Evolutionary conservation across 2,797 vertebrate genomes (phyloP).

Genomic region (Mus caroli): DNA sequence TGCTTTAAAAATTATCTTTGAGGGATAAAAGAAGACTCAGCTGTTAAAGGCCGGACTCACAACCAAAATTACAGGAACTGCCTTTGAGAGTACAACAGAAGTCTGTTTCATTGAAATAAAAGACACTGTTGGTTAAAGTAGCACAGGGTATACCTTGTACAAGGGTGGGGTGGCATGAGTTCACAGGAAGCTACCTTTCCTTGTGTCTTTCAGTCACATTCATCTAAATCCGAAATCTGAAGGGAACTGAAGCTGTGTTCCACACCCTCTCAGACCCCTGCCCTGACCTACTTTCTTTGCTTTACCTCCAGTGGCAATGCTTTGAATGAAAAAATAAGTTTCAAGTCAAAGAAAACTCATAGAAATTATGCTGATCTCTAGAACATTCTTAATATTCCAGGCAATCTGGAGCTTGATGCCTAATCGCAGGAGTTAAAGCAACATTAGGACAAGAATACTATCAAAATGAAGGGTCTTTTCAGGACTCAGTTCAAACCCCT

Average conservation of each 20-base stretch:
- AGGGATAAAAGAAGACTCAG: not conserved
- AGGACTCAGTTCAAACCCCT: not conserved
- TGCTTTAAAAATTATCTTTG: conserved; percentile 52
- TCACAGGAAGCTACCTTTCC: conserved; percentile 44
- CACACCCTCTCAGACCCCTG: not conserved
- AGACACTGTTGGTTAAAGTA: conserved; percentile 58
- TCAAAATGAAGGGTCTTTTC: not conserved
- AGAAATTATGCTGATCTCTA: not conserved
- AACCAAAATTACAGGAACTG: not conserved
- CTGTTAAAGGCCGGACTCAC: not conserved
- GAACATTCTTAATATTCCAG: not conserved
- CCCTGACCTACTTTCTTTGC: not conserved
- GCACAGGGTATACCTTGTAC: not conserved
- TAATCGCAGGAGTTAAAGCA: not conserved
- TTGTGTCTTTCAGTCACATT: conserved; percentile 23
- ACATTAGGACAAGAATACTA: not conserved
- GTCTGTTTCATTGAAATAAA: conserved; percentile 64
- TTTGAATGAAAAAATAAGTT: not conserved
- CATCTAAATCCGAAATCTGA: not conserved
- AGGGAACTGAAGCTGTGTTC: conserved; percentile 15
- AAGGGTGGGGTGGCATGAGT: not conserved
- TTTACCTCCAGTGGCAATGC: not conserved
- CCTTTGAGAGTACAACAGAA: conserved; percentile 8
- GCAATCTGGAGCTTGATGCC: not conserved
- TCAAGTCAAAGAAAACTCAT: not conserved